phyloP scores from a whole-genome alignment of 2,113 vertebrate species.

The Panurus biarmicus region DNA sequence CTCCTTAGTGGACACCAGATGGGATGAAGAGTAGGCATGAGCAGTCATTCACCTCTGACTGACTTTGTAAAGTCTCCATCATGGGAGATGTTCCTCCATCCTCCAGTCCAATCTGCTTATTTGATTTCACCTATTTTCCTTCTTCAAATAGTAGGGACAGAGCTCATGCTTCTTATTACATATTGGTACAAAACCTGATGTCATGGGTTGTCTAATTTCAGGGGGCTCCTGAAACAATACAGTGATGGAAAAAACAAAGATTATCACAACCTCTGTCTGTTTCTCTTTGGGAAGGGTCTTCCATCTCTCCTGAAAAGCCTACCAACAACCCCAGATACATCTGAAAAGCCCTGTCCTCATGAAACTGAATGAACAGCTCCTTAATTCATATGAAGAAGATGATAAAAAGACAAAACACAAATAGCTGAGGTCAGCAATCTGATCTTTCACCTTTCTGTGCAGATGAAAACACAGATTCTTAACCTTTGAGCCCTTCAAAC shows the following conservation, averaged over 20 bases:
- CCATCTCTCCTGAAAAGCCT: background rate
- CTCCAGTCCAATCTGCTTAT: background rate
- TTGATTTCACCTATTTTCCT: background rate
- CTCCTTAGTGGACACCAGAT: background rate
- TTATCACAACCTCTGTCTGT: background rate
- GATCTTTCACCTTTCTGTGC: slow-evolving; percentile 5
- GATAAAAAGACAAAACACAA: slow-evolving; percentile 1
- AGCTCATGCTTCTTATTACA: background rate
- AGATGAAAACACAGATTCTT: slow-evolving; percentile 17
- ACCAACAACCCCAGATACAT: accelerated
- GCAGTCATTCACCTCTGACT: background rate
- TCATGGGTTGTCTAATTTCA: background rate
- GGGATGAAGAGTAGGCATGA: accelerated
- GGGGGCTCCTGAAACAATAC: background rate
- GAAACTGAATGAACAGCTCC: background rate
- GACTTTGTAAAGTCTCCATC: background rate
- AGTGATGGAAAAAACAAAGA: background rate
- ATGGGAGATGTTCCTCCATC: background rate
- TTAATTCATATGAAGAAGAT: background rate
- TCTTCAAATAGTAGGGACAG: background rate
- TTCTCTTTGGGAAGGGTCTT: background rate
- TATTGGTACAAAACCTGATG: background rate
- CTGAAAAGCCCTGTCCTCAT: background rate
- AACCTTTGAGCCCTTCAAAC: slow-evolving; percentile 10
- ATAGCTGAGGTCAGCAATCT: background rate